phyloP scores from a whole-genome alignment of 2,113 vertebrate genomes.

The Morphnarchus princeps region DNA sequence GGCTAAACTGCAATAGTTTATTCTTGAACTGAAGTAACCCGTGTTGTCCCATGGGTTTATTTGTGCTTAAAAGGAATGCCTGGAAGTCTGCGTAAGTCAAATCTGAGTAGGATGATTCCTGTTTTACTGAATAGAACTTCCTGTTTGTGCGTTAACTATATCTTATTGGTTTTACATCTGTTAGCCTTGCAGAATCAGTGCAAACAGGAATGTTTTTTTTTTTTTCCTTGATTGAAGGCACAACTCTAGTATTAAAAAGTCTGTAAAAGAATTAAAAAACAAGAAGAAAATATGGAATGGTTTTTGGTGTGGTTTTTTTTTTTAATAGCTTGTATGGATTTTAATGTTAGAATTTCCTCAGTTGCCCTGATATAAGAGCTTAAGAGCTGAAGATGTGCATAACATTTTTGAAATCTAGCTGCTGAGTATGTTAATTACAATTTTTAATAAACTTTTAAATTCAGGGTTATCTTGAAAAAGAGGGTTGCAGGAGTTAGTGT shows the following conservation, averaged over 20 bases:
- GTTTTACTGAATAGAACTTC: background rate
- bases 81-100: background rate
- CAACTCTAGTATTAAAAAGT: background rate
- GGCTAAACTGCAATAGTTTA: background rate
- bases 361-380: background rate
- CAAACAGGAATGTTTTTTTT: background rate
- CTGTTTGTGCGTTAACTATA: background rate
- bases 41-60: background rate
- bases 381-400: background rate
- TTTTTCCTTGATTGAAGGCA: background rate
- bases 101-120: background rate
- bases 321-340: background rate
- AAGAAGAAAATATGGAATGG: background rate
- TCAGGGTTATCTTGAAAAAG: background rate
- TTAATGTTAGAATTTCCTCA: background rate
- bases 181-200: background rate
- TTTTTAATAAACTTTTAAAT: background rate
- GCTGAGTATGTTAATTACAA: background rate
- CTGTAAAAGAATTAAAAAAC: background rate
- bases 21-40: background rate
- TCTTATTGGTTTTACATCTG: background rate
- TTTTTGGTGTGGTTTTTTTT: background rate
- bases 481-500: background rate
- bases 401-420: background rate
- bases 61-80: background rate